Percentiles rank a stretch among this genome's conserved stretches.
phyloP scores from a whole-genome alignment of 1,140 invertebrate species.

The Hydropsyche tenuis region DNA sequence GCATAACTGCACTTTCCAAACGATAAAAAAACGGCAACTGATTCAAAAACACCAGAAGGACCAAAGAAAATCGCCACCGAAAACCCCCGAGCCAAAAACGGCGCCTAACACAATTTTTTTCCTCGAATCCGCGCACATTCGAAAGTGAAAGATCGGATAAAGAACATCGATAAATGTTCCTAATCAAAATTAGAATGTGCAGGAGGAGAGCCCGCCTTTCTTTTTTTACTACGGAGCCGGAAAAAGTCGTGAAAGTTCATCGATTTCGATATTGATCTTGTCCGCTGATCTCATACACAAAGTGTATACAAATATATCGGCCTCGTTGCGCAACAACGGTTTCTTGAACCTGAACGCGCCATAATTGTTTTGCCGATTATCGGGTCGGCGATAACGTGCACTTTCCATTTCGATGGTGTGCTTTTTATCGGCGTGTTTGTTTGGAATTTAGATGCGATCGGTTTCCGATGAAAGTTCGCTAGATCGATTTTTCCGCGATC shows the following conservation, averaged over 20 bases:
- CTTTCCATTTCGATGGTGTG: background rate
- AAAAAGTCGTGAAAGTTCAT: conserved; percentile 21
- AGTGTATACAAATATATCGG: too few relatives aligned
- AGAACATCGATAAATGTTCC: conserved; percentile 13
- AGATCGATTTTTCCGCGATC: too few relatives aligned
- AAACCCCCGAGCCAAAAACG: too few relatives aligned
- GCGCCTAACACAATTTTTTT: background rate
- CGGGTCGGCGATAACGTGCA: too few relatives aligned
- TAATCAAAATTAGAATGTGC: conserved; percentile 24
- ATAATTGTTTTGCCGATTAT: too few relatives aligned
- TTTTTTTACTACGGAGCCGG: conserved; percentile 15
- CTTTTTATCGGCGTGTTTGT: background rate
- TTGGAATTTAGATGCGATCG: background rate
- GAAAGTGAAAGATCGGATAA: background rate
- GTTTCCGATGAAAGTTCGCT: too few relatives aligned
- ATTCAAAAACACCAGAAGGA: too few relatives aligned
- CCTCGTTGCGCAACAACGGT: too few relatives aligned
- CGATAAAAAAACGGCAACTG: too few relatives aligned
- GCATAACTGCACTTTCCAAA: too few relatives aligned
- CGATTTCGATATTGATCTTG: conserved; percentile 11
- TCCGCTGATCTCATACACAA: conserved; percentile 2
- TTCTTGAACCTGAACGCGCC: too few relatives aligned
- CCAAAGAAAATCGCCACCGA: too few relatives aligned
- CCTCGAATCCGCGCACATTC: background rate
- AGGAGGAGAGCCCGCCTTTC: background rate